These are phyloP conservation scores for Carpatolechia fugitivella DNA, from an alignment of 2,888 invertebrate species.

Conservation along the genomic window DNA sequence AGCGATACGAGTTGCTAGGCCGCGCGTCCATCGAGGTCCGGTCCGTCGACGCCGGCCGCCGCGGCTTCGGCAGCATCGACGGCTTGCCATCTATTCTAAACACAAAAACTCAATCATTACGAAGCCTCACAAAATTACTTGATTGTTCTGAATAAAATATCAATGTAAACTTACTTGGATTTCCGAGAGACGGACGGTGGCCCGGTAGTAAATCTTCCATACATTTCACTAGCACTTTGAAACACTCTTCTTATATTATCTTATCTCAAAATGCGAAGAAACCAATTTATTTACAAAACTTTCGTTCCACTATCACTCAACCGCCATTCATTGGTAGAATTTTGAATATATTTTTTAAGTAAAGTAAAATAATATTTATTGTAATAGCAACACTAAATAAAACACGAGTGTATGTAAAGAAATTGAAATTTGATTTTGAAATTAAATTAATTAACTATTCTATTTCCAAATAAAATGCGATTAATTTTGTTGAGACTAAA, in stretches of 20 bases:
- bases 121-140: not conserved
- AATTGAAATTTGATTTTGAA: too few species aligned
- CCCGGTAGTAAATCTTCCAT: slow-evolving; percentile 43
- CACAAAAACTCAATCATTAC: not conserved
- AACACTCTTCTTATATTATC: too few species aligned
- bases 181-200: slow-evolving; percentile 51
- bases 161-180: slow-evolving; percentile 44
- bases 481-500: too few species aligned
- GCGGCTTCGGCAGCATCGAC: slow-evolving; percentile 60
- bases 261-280: not conserved
- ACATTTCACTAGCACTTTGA: slow-evolving; percentile 31
- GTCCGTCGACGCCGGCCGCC: slow-evolving; percentile 58
- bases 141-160: not conserved
- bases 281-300: not conserved
- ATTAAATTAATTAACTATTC: too few species aligned
- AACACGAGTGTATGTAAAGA: too few species aligned
- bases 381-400: too few species aligned
- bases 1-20: slow-evolving; percentile 54
- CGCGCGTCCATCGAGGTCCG: slow-evolving; percentile 57
- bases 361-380: not conserved
- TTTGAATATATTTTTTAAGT: not conserved
- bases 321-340: not conserved
- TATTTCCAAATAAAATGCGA: too few species aligned
- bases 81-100: slow-evolving; percentile 54
- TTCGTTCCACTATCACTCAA: not conserved